These are phyloP conservation scores for Cardiocondyla obscurior DNA, from an alignment of 1,140 invertebrate species.

Conservation along the genomic window DNA sequence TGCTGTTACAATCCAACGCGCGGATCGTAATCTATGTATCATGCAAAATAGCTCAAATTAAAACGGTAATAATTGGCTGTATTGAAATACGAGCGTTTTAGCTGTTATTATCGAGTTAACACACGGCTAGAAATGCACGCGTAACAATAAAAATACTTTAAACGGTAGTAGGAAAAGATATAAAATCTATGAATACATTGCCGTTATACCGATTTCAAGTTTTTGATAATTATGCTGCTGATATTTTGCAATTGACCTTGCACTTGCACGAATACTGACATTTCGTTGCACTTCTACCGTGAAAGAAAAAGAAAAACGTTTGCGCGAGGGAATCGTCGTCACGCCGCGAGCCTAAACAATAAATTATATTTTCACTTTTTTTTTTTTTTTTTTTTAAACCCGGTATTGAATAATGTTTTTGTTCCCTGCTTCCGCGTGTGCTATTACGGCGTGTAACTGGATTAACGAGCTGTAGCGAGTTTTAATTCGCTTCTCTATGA, in stretches of 20 bases:
- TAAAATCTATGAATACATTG: neutral
- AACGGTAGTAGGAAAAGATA: neutral
- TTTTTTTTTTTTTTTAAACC: no score
- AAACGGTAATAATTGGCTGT: neutral
- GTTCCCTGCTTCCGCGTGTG: conserved; percentile 24
- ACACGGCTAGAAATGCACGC: neutral
- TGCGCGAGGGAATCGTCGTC: neutral
- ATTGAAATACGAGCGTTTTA: neutral
- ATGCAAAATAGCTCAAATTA: neutral
- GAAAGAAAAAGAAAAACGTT: no score
- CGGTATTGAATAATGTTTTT: conserved; percentile 23
- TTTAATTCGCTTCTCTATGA: conserved; percentile 10
- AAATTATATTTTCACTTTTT: conserved; percentile 10
- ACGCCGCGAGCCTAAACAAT: neutral
- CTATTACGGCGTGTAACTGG: conserved; percentile 20
- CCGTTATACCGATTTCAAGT: neutral
- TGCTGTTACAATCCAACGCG: neutral
- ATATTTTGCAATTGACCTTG: conserved; percentile 18
- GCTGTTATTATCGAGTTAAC: neutral
- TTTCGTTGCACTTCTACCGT: neutral
- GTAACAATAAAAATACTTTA: neutral
- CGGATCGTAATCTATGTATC: neutral
- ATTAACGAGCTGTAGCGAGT: conserved; percentile 42
- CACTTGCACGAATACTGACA: conserved; percentile 33
- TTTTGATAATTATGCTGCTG: neutral